Evolutionary conservation across 2,888 invertebrate species (phyloP).

Genomic region (Apamea crenata): DNA sequence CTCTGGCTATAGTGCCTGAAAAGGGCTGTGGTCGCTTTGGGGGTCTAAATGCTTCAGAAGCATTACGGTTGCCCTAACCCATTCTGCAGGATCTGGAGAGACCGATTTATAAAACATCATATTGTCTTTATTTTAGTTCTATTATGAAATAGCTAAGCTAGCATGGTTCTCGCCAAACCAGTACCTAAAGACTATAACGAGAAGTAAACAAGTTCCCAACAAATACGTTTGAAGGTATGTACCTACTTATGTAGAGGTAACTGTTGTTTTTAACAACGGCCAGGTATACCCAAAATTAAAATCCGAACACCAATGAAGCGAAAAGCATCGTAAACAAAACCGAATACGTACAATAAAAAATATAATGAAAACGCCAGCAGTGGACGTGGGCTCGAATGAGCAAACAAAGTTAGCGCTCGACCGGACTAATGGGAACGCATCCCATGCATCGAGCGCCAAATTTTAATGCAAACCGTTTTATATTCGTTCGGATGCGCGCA

Average conservation of each 20-base stretch:
- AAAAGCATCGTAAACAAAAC: slow-evolving; percentile 77
- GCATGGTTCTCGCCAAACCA: not conserved
- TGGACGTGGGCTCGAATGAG: slow-evolving; percentile 74
- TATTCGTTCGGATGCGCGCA: slow-evolving; percentile 89
- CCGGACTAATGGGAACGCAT: slow-evolving; percentile 89
- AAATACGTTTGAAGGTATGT: not conserved
- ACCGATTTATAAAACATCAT: not conserved
- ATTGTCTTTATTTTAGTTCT: not conserved
- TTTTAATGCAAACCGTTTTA: slow-evolving; percentile 91
- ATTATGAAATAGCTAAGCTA: not conserved
- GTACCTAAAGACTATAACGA: not conserved
- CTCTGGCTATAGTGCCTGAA: not conserved
- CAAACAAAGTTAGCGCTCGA: slow-evolving; percentile 85
- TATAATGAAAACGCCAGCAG: slow-evolving; percentile 79
- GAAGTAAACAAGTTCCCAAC: not conserved
- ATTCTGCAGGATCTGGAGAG: not conserved
- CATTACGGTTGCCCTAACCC: not conserved
- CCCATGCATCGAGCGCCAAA: slow-evolving; percentile 88
- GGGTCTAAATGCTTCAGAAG: not conserved
- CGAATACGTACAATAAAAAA: slow-evolving; percentile 73
- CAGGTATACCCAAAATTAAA: slow-evolving; percentile 65
- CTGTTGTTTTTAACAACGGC: slow-evolving; percentile 15
- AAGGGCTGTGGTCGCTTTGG: not conserved
- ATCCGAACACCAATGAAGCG: slow-evolving; percentile 69
- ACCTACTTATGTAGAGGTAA: not conserved